These are phyloP conservation scores for Acrobasis consociella DNA, from an alignment of 2,888 invertebrate genomes.

Conservation along the genomic window DNA sequence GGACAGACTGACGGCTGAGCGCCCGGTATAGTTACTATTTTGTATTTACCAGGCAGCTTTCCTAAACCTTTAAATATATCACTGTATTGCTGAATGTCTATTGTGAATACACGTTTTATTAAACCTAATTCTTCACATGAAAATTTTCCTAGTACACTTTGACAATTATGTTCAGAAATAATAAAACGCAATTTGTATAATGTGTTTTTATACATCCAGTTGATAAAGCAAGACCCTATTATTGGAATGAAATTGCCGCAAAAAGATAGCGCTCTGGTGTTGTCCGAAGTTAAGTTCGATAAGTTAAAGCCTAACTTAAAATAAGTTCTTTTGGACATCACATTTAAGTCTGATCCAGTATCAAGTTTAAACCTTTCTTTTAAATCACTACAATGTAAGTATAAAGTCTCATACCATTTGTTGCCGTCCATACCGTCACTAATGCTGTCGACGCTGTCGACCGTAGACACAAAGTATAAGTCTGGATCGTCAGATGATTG, in stretches of 20 bases:
- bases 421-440: not conserved
- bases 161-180: conserved; percentile 7
- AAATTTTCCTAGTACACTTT: conserved; percentile 5
- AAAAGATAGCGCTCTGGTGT: not conserved
- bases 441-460: not conserved
- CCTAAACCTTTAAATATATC: not conserved
- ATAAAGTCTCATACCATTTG: not conserved
- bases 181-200: not conserved
- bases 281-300: not conserved
- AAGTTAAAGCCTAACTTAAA: not conserved
- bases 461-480: not conserved
- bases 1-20: not conserved
- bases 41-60: not conserved
- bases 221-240: not conserved
- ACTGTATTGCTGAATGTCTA: not conserved
- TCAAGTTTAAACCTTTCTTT: not conserved
- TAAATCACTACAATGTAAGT: not conserved
- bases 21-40: not conserved
- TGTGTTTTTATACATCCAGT: not conserved
- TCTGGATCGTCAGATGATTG: not conserved
- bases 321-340: not conserved
- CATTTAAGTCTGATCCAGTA: not conserved
- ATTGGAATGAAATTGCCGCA: not conserved
- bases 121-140: conserved; percentile 1
- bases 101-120: not conserved